phyloP scores from a whole-genome alignment of 2,888 invertebrate genomes.

The Stenichneumon culpator region DNA sequence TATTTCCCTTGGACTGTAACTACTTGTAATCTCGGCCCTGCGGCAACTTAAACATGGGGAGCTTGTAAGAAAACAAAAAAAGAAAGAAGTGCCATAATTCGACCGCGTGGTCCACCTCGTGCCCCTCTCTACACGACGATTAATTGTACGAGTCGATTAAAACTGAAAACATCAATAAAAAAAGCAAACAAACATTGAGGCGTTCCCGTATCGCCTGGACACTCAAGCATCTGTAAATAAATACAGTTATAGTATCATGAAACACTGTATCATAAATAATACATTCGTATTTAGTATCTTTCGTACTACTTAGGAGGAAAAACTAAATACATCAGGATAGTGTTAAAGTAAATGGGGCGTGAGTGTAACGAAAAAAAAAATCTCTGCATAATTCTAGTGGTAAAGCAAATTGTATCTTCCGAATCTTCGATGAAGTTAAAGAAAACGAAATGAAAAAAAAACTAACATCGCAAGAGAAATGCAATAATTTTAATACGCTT shows the following conservation, averaged over 20 bases:
- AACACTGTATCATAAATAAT: conserved; percentile 48
- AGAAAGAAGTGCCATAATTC: conserved; percentile 64
- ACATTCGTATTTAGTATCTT: conserved; percentile 31
- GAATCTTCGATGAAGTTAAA: conserved; percentile 15
- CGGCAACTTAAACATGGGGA: conserved; percentile 53
- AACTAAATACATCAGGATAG: conserved; percentile 41
- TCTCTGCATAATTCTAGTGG: conserved; percentile 46
- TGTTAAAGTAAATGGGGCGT: conserved; percentile 30
- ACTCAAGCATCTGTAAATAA: conserved; percentile 63
- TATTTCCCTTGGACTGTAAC: neutral
- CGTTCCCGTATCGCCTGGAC: neutral
- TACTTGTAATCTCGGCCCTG: conserved; percentile 35
- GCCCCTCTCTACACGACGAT: conserved; percentile 16
- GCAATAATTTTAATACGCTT: conserved; percentile 67
- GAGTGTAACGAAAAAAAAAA: conserved; percentile 36
- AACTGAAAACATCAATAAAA: neutral
- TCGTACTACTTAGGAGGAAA: conserved; percentile 17
- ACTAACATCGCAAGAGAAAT: conserved; percentile 46
- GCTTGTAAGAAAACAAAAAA: conserved; percentile 10
- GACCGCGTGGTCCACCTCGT: conserved; percentile 41
- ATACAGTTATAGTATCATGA: conserved; percentile 57
- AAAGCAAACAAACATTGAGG: conserved; percentile 3
- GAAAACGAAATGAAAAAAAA: conserved; percentile 27
- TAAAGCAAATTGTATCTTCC: conserved; percentile 48
- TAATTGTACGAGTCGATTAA: conserved; percentile 10